Percentiles rank a stretch among this genome's conserved stretches.
Evolutionary conservation across 2,888 invertebrate genomes (phyloP).

Genomic region (Callosobruchus maculatus): DNA sequence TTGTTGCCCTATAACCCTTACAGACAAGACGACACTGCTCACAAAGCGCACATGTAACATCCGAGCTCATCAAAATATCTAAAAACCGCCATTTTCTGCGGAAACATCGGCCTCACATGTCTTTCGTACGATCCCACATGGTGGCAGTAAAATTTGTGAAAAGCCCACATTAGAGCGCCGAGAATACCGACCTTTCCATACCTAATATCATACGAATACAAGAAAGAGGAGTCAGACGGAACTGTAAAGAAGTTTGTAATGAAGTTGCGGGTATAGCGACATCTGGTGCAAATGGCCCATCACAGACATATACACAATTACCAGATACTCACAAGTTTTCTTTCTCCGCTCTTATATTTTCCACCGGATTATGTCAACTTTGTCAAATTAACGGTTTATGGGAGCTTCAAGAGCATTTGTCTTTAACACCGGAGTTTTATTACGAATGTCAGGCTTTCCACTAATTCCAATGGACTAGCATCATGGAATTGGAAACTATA

Average conservation of each 20-base stretch:
- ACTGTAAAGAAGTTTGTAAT: conserved; percentile 32
- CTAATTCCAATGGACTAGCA: too few species aligned
- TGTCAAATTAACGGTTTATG: background rate
- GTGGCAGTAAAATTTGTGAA: conserved; percentile 6
- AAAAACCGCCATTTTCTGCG: background rate
- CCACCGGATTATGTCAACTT: background rate
- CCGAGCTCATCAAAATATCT: background rate
- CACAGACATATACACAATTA: conserved; percentile 31
- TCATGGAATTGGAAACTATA: too few species aligned
- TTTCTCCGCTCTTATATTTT: background rate
- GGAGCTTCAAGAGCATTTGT: background rate
- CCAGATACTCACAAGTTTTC: conserved; percentile 14
- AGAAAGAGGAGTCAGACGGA: conserved; percentile 14
- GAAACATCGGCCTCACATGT: conserved; percentile 10
- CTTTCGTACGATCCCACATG: conserved; percentile 2
- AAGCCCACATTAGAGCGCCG: background rate
- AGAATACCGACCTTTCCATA: background rate
- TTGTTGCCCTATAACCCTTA: too few species aligned
- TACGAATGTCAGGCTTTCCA: background rate
- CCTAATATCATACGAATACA: background rate
- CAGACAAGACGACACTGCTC: too few species aligned
- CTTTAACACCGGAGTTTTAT: background rate
- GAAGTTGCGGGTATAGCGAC: conserved; percentile 35
- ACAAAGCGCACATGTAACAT: background rate
- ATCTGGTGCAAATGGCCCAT: conserved; percentile 32